A percentile compares a stretch with the other conserved stretches of the same genome.
These are phyloP conservation scores for Drosophila pseudoobscura DNA, from an alignment of 1,140 invertebrate species.

Conservation along the genomic window DNA sequence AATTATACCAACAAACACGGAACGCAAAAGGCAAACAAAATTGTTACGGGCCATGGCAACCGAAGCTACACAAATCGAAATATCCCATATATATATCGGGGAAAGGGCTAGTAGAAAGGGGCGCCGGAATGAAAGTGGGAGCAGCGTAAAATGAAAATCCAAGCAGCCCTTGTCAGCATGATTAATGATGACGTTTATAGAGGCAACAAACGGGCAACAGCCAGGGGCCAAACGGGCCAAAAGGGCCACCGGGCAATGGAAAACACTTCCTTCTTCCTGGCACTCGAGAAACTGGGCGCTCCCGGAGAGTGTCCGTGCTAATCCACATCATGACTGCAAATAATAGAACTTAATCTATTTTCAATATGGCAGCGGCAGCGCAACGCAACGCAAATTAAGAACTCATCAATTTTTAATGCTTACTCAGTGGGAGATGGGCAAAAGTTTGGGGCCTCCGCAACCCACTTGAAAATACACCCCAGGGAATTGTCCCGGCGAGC, in stretches of 20 bases:
- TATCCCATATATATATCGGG: slow-evolving; percentile 23
- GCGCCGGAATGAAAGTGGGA: slow-evolving; percentile 12
- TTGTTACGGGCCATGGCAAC: slow-evolving; percentile 52
- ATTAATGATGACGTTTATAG: slow-evolving; percentile 82
- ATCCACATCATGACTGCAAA: slow-evolving; percentile 82
- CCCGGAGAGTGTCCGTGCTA: slow-evolving; percentile 69
- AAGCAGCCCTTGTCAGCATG: slow-evolving; percentile 74
- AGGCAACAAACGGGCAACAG: slow-evolving; percentile 42
- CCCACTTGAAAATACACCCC: slow-evolving; percentile 75
- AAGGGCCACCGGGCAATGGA: background rate
- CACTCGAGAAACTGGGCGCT: slow-evolving; percentile 1
- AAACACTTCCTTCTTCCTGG: slow-evolving; percentile 34
- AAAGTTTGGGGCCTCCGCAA: slow-evolving; percentile 19
- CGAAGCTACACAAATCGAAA: slow-evolving; percentile 34
- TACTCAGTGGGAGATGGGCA: slow-evolving; percentile 51
- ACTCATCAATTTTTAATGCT: slow-evolving; percentile 82
- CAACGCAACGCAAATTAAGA: slow-evolving; percentile 80
- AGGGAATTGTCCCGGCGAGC: slow-evolving; percentile 57
- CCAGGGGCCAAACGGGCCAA: slow-evolving; percentile 20
- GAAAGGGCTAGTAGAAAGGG: slow-evolving; percentile 9
- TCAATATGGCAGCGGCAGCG: slow-evolving; percentile 73
- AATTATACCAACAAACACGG: slow-evolving; percentile 70
- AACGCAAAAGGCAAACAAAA: slow-evolving; percentile 61
- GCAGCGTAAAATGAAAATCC: slow-evolving; percentile 74
- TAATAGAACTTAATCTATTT: slow-evolving; percentile 82